Conservation (phyloP, 2,113 vertebrate genomes). For the Hippocampus zosterae region DNA sequence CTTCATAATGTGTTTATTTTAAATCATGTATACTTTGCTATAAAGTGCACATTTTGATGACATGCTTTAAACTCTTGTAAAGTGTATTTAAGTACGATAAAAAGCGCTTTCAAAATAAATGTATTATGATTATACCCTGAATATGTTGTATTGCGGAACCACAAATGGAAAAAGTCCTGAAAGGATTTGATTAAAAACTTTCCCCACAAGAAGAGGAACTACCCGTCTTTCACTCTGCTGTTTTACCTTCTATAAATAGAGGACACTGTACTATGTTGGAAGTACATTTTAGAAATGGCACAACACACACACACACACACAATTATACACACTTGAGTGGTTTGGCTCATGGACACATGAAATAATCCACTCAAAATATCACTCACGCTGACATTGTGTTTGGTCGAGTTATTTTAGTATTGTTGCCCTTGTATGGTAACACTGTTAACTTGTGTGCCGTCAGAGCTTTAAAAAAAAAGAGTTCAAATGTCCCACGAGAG, state of each 20-base stretch:
- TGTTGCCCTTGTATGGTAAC: conserved; percentile 50
- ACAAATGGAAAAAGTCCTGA: not conserved
- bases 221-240: conserved; percentile 39
- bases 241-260: conserved; percentile 71
- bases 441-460: not conserved
- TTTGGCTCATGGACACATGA: conserved; percentile 8
- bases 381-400: not conserved
- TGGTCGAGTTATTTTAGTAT: conserved; percentile 26
- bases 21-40: too few species aligned
- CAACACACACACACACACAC: conserved; percentile 18
- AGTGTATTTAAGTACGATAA: too few species aligned
- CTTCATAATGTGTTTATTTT: too few species aligned
- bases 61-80: too few species aligned
- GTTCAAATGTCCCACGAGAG: conserved; percentile 36
- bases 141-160: not conserved
- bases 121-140: too few species aligned
- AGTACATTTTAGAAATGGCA: conserved; percentile 51
- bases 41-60: too few species aligned
- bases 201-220: not conserved
- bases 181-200: not conserved
- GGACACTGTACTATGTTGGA: conserved; percentile 30
- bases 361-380: not conserved
- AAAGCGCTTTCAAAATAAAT: too few species aligned
- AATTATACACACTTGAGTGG: not conserved
- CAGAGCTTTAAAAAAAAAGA: not conserved